Evolutionary conservation across 2,113 vertebrate species (phyloP), one percentile per base, ranked within the genome.

Genomic region (Chroicocephalus ridibundus): DNA sequence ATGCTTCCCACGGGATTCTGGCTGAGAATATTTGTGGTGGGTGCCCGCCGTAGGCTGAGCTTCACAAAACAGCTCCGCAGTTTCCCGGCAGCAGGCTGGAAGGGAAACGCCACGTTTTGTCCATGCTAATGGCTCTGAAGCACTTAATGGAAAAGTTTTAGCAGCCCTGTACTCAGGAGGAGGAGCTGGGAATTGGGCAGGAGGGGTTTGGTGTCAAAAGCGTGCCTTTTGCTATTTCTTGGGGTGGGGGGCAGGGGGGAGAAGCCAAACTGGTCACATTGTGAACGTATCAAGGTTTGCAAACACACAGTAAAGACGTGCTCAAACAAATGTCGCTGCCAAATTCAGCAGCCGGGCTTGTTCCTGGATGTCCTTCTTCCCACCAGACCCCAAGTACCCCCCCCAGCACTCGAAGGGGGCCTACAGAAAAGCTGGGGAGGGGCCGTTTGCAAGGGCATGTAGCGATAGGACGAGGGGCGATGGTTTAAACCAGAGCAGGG

Each of bases 1-100:
- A 7, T 47, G 14, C 2, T 74, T 88, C 42, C 18, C 26, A 11
- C 1, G 25, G 21, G 36, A 65, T 44, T 54, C 0, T 0, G 38
- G 15, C 55, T 77, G 76, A 51, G 80, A 32, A 11, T 24, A 12
- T 38, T 47, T 4, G 9, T 34, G 10, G 22, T 60, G 20, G 5
- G 17, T 71, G 26, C 18, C 47, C 75, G 25, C 52, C 16, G 2
- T 29, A 55, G 7, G 29, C 72, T n/a, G 66, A 21, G 19, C 15
- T 70, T 70, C 71, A 58, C 47, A 60, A 47, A 86, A 46, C 4
- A 61, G 25, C 27, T 74, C 29, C 32, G 29, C 14, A 20, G 55
- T 44, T 83, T 65, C 26, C 0, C 0, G 86, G 58, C 36, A 65
- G 13, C 3, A 3, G n/a, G 26, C 65, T 79, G 47, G 36, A 89